Evolutionary conservation across 2,113 vertebrate species (phyloP), one percentile per base, ranked within the genome.

Genomic region (Tachysurus vachellii): DNA sequence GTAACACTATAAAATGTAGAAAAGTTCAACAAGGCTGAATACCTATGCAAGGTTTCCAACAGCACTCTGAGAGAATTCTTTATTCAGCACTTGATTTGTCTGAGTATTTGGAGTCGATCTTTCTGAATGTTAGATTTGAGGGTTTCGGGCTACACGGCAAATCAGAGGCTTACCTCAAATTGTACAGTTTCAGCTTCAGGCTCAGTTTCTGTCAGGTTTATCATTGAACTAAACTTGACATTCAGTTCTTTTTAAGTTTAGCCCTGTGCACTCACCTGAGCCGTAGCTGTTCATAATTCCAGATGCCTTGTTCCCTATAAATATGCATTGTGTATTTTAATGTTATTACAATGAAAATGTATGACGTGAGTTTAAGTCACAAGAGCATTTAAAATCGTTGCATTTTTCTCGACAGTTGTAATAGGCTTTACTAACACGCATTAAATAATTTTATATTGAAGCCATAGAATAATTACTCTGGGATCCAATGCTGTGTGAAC

Each of bases 391-490:
- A 26, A 42, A 26, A 26, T 56, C 17, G 73, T 79, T 50, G 73
- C 73, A 57, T 85, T 77, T 85, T n/a, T 85, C 21, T 62, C 42
- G 26, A 54, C 21, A 13, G 73, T 73, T 36, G 53, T 42, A 57
- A 73, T 56, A 31, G 19, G 56, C 50, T 70, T 50, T 21, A 80
- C 16, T 68, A 70, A 66, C 28, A 47, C 53, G 47, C 62, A 68
- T 68, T 83, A 53, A 83, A 47, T n/a, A n/a, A 36, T 44, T 36
- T 42, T 84, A 47, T 71, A 26, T 28, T 47, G 31, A 80, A 86
- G 76, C 61, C 76, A 80, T 86, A 80, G n/a, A 80, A 66, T 11
- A 77, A 47, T 47, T 85, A 61, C 70, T 62, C 56, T 85, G 83
- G 83, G 70, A 61, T 75, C 14, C 70, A 44, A 13, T 61, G 42